phyloP scores from a whole-genome alignment of 2,797 vertebrate genomes.

The Enteromius mattozi region DNA sequence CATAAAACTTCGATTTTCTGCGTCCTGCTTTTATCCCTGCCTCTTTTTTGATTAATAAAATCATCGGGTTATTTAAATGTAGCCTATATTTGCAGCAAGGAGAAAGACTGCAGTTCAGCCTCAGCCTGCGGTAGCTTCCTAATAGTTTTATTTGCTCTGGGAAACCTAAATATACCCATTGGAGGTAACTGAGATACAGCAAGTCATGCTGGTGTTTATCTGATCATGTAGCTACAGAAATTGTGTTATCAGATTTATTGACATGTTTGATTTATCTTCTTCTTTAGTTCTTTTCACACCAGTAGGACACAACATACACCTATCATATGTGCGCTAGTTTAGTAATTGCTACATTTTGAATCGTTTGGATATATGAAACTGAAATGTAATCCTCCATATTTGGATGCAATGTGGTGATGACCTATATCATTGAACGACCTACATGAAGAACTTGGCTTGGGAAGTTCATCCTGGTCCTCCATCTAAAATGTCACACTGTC shows the following conservation, averaged over 20 bases:
- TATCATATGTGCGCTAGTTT: neutral
- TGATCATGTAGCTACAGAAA: neutral
- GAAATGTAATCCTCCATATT: neutral
- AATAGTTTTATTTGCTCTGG: conserved; percentile 21
- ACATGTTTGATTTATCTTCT: neutral
- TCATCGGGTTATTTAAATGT: conserved; percentile 17
- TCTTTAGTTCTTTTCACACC: neutral
- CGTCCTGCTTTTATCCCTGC: conserved; percentile 23
- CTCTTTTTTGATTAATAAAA: conserved; percentile 31
- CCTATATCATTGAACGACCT: conserved; percentile 76
- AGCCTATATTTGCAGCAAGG: conserved; percentile 17
- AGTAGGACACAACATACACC: neutral
- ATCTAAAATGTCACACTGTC: conserved; percentile 24
- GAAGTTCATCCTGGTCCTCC: conserved; percentile 41
- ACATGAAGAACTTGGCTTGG: conserved; percentile 58
- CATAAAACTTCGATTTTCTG: conserved; percentile 68
- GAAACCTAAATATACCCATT: conserved; percentile 2
- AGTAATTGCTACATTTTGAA: neutral
- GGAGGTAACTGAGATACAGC: conserved; percentile 30
- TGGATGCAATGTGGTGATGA: conserved; percentile 60
- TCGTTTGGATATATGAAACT: neutral
- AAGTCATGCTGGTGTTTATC: conserved; percentile 24
- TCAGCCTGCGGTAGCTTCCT: conserved; percentile 8
- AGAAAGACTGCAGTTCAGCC: neutral
- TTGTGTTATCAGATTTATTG: neutral